A percentile compares a stretch with the other conserved stretches of the same genome.
Conservation (phyloP, 2,113 vertebrate genomes). For the Alectura lathami region DNA sequence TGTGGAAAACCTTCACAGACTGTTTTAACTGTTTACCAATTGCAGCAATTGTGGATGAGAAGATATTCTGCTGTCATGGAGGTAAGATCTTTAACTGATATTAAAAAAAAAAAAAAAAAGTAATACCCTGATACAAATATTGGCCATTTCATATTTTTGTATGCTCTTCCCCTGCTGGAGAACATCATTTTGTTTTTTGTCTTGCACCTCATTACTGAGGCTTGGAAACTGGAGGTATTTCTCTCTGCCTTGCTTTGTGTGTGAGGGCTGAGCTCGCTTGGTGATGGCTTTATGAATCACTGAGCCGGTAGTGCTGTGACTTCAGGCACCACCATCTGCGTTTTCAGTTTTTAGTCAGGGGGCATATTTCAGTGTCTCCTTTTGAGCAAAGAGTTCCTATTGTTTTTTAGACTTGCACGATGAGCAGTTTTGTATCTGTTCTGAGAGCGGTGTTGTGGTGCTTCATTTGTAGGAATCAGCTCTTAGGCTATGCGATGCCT, state of each 20-base stretch:
- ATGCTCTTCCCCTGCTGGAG: neutral
- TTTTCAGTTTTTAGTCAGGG: neutral
- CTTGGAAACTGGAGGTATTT: neutral
- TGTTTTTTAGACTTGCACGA: neutral
- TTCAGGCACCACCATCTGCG: neutral
- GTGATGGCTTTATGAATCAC: neutral
- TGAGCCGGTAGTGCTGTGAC: neutral
- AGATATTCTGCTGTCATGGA: constrained; percentile 99
- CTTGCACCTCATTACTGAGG: neutral
- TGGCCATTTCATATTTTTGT: neutral
- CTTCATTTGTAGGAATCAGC: neutral
- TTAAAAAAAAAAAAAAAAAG: neutral
- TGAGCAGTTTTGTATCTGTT: neutral
- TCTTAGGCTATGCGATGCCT: neutral
- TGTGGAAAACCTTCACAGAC: constrained; percentile 99
- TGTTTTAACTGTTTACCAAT: constrained; percentile 99
- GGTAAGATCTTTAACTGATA: constrained; percentile 70
- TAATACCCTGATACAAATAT: neutral
- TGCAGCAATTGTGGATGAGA: constrained; percentile 97
- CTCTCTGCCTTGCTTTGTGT: neutral
- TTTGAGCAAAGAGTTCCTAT: neutral
- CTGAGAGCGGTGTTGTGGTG: neutral
- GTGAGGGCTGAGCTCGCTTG: neutral
- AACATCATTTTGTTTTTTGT: neutral
- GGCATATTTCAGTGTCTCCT: neutral